These are phyloP conservation scores for Psittacula cyanocephala DNA, from an alignment of 2,113 vertebrate genomes.

Conservation along the genomic window DNA sequence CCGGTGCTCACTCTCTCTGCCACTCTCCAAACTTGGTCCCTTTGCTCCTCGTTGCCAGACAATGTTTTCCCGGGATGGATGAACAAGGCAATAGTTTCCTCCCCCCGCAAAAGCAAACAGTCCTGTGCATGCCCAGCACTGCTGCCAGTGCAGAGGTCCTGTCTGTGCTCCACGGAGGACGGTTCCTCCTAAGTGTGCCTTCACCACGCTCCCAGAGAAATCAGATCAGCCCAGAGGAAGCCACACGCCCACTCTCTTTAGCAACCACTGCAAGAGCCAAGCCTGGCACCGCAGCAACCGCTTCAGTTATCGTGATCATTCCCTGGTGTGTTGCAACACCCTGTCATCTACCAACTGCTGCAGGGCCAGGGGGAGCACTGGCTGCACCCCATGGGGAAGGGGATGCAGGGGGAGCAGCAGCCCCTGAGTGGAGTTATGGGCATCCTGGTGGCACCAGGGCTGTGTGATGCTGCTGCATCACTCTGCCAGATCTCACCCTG, in stretches of 20 bases:
- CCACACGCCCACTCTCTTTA: conserved; percentile 53
- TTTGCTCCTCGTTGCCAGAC: background rate
- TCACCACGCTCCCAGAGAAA: conserved; percentile 42
- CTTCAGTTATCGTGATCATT: conserved; percentile 48
- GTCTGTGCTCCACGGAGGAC: background rate
- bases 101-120: background rate
- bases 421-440: fast-evolving
- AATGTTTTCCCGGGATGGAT: background rate
- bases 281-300: conserved; percentile 60
- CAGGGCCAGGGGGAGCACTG: background rate
- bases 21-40: background rate
- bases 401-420: background rate
- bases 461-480: background rate
- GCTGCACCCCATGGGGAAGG: background rate
- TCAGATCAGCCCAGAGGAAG: conserved; percentile 61
- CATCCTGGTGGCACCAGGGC: background rate
- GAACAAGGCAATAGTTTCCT: background rate
- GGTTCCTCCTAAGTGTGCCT: background rate
- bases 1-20: background rate
- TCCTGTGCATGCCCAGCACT: background rate
- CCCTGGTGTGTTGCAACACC: conserved; percentile 21
- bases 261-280: conserved; percentile 62
- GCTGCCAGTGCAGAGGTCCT: background rate
- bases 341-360: background rate
- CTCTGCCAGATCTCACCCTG: background rate